These are phyloP conservation scores for Galleria mellonella DNA, from an alignment of 1,140 invertebrate genomes.

Conservation along the genomic window DNA sequence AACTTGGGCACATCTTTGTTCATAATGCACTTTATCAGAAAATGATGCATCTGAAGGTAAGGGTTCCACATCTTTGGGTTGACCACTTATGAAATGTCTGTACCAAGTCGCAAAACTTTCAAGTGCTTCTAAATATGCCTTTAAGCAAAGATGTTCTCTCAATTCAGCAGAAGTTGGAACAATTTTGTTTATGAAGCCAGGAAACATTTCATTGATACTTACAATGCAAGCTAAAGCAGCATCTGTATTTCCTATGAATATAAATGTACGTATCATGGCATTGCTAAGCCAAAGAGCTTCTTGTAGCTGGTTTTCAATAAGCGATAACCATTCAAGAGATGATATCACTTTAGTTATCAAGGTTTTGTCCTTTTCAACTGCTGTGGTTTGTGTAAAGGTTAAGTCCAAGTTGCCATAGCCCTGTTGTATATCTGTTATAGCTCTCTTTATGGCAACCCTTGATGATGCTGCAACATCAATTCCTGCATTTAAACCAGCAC, in stretches of 20 bases:
- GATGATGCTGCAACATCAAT: conserved; percentile 90
- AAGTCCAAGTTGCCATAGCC: conserved; percentile 58
- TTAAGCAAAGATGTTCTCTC: conserved; percentile 85
- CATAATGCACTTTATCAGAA: conserved; percentile 90
- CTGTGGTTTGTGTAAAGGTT: conserved; percentile 48
- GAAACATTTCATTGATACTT: conserved; percentile 64
- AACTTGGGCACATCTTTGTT: conserved; percentile 87
- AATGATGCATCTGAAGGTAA: conserved; percentile 80
- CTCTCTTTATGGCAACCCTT: conserved; percentile 87
- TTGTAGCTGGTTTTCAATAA: conserved; percentile 84
- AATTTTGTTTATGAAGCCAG: conserved; percentile 46
- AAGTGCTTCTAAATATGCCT: conserved; percentile 87
- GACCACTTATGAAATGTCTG: conserved; percentile 85
- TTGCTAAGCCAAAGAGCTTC: conserved; percentile 91
- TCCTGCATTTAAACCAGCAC: conserved; percentile 76
- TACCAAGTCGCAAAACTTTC: conserved; percentile 94
- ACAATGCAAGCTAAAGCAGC: conserved; percentile 74
- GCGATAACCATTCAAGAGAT: conserved; percentile 91
- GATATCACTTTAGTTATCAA: conserved; percentile 78
- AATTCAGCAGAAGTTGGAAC: conserved; percentile 75
- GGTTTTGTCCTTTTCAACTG: conserved; percentile 77
- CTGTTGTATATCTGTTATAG: conserved; percentile 72
- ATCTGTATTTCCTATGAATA: conserved; percentile 67
- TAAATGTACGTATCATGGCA: conserved; percentile 89
- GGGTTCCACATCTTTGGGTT: conserved; percentile 80